These are phyloP conservation scores for Microcebus jonahi DNA, from an alignment of 2,113 vertebrate species.

Conservation along the genomic window DNA sequence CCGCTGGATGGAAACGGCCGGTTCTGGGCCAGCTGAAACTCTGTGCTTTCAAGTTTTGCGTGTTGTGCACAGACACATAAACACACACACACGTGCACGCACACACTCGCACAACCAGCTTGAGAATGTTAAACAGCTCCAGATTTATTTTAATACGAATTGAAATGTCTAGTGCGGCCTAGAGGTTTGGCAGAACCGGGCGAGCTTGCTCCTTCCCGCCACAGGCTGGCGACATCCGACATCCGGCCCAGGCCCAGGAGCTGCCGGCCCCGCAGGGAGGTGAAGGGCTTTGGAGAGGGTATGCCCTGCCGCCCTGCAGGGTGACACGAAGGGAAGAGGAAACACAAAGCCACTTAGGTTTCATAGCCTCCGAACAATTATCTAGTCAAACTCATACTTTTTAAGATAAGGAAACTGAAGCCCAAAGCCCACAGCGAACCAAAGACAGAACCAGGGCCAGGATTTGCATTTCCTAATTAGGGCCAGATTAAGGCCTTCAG, in stretches of 20 bases:
- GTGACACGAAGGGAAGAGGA: not conserved
- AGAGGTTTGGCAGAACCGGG: slow-evolving; percentile 43
- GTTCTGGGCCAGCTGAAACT: slow-evolving; percentile 51
- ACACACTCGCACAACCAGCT: not conserved
- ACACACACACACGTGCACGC: not conserved
- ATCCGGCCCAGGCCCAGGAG: not conserved
- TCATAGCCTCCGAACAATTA: not conserved
- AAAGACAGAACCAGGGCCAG: not conserved
- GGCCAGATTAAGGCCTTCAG: not conserved
- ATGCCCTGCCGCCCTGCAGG: not conserved
- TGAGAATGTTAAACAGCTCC: slow-evolving; percentile 70
- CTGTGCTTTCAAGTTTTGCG: slow-evolving; percentile 57
- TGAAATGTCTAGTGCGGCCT: slow-evolving; percentile 46
- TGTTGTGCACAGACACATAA: slow-evolving; percentile 28
- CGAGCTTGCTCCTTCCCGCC: not conserved
- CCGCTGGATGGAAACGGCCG: slow-evolving; percentile 59
- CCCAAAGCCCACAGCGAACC: not conserved
- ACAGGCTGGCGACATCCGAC: not conserved
- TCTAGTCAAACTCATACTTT: not conserved
- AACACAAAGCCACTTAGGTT: not conserved
- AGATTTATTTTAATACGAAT: slow-evolving; percentile 73
- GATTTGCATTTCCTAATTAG: not conserved
- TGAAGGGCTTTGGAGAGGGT: not conserved
- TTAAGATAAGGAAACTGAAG: not conserved
- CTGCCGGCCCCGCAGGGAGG: not conserved